phyloP scores from a whole-genome alignment of 1,140 invertebrate genomes.

The Drosophila nasuta region DNA sequence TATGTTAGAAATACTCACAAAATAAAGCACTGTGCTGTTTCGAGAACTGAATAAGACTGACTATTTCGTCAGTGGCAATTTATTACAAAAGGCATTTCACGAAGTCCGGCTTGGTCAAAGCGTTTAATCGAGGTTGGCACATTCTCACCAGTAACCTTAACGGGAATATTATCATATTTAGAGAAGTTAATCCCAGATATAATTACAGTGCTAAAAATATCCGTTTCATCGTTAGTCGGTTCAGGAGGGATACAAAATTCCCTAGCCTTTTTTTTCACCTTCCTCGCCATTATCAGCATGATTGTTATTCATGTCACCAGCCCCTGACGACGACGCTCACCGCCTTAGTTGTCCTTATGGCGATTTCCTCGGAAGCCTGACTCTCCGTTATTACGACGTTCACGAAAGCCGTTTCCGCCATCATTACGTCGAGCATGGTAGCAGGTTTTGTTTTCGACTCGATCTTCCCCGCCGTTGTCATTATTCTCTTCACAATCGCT shows the following conservation, averaged over 20 bases:
- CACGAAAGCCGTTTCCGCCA: neutral
- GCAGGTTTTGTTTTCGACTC: conserved; percentile 52
- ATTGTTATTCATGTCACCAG: conserved; percentile 72
- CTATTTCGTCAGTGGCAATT: too few relatives aligned
- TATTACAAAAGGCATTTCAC: conserved; percentile 70
- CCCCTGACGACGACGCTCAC: conserved; percentile 55
- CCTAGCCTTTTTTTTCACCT: conserved; percentile 85
- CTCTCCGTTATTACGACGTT: neutral
- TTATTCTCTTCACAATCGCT: conserved; percentile 62
- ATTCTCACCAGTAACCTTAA: conserved; percentile 86
- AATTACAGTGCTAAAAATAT: conserved; percentile 90
- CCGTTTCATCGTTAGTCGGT: conserved; percentile 88
- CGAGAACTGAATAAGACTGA: too few relatives aligned
- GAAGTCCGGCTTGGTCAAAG: conserved; percentile 91
- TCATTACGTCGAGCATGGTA: conserved; percentile 1
- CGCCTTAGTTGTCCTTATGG: conserved; percentile 55
- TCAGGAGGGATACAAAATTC: conserved; percentile 94
- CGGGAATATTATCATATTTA: conserved; percentile 93
- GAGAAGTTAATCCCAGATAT: conserved; percentile 94
- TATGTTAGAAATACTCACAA: too few relatives aligned
- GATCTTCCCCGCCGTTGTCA: conserved; percentile 11
- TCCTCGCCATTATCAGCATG: conserved; percentile 43
- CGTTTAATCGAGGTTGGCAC: conserved; percentile 87
- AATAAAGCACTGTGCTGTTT: too few relatives aligned
- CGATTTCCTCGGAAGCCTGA: conserved; percentile 47